Evolutionary conservation across 2,888 invertebrate species (phyloP).

Genomic region (Cryptosula pallasiana): DNA sequence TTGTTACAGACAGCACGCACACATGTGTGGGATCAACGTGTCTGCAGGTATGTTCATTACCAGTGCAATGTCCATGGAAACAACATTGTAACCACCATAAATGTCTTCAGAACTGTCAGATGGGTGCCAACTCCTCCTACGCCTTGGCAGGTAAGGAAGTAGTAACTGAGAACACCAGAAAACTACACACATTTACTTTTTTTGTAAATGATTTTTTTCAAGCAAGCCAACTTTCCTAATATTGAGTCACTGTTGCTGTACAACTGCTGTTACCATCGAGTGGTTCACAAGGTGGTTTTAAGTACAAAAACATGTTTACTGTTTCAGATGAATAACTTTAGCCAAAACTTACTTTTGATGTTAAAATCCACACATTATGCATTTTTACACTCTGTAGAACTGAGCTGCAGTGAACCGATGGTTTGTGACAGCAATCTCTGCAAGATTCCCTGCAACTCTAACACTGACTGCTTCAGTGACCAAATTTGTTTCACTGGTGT

Average conservation of each 20-base stretch:
- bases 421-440: not conserved
- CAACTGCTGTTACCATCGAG: no score
- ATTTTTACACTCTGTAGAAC: not conserved
- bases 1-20: not conserved
- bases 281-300: no score
- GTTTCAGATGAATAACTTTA: not conserved
- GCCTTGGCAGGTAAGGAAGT: not conserved
- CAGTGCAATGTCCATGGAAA: not conserved
- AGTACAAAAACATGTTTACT: no score
- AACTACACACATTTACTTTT: no score
- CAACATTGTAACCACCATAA: not conserved
- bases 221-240: no score
- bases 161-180: no score
- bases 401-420: not conserved
- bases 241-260: no score
- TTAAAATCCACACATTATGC: not conserved
- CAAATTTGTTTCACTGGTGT: not conserved
- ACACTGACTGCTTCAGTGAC: not conserved
- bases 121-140: not conserved
- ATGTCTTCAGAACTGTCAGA: not conserved
- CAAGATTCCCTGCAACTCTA: not conserved
- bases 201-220: no score
- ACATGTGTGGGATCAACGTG: not conserved
- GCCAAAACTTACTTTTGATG: not conserved
- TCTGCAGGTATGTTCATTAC: not conserved